Base-by-base conservation (phyloP, 37 sponge, comb jelly and placozoan species). In the Beroe forskalii region DNA sequence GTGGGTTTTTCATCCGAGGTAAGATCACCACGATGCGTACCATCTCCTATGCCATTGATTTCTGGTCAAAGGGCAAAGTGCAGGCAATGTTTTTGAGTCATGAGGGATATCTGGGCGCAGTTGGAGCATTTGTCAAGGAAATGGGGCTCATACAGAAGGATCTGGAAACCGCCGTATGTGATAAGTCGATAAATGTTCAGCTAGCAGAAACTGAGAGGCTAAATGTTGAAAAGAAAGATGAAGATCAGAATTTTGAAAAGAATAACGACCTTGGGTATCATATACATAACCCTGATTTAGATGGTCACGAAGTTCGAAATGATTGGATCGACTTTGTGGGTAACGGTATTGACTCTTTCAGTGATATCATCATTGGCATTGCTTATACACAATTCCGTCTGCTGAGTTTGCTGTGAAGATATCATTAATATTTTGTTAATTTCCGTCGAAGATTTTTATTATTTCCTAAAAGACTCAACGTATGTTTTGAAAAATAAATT, bases 41-140 rank as follows among this genome's bases (percentile, higher is more conserved):
- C 93, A 55, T 97, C n/a, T 93, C 97, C 66, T 95, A 94, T 90
- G 96, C 99, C n/a, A 93, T 95, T 91, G 93, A 96, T 76, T 95
- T 93, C 89, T 95, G 96, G 95, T 94, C 94, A 1, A 69, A 93
- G 42, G 95, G 95, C 0, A 90, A 89, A n/a, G 91, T 95, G 36
- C 67, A 89, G 67, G 97, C 99, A 0, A 92, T 98, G 41, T 98
- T 98, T 76, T 76, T 98, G 60, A 90, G 93, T 32, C 99, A 98
- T 91, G 97, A 96, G 67, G 99, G 99, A 22, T 98, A 98, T 60
- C 94, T 95, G 64, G 96, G 99, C 19, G 99, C 99, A 39, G 92
- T 98, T 0, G 97, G 97, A 38, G 90, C 93, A 28, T 90, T 33
- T 37, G 35, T 80, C 48, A 80, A 41, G 60, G 86, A 48, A 12